Evolutionary conservation across 1,140 invertebrate genomes (phyloP).

Genomic region (Sinonovacula constricta): DNA sequence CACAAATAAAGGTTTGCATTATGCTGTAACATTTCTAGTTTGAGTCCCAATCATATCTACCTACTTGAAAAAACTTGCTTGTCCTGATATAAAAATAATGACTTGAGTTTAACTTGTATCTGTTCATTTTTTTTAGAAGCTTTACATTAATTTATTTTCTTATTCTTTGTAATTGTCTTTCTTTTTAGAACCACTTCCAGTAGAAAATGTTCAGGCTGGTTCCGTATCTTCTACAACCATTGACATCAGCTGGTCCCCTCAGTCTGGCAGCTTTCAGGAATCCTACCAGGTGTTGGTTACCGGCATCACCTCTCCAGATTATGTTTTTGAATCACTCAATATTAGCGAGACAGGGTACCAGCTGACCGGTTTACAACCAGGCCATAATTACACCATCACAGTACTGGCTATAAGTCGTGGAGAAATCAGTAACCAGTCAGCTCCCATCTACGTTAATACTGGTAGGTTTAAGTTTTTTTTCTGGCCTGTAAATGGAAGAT

Average conservation of each 20-base stretch:
- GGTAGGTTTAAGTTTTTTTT: slow-evolving; percentile 8
- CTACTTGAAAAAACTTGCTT: not conserved
- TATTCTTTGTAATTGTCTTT: not conserved
- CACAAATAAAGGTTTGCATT: too few species aligned
- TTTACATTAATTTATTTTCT: not conserved
- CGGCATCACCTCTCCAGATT: slow-evolving; percentile 3
- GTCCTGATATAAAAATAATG: not conserved
- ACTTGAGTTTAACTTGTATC: not conserved
- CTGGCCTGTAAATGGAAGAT: not conserved
- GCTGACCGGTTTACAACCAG: slow-evolving; percentile 6
- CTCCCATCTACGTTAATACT: slow-evolving; percentile 27
- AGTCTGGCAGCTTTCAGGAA: slow-evolving; percentile 40
- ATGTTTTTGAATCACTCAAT: slow-evolving; percentile 1
- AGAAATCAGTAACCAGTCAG: slow-evolving; percentile 20
- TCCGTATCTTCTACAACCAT: slow-evolving; percentile 1
- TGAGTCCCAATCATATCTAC: too few species aligned
- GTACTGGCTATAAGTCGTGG: slow-evolving; percentile 31
- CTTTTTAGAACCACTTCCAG: slow-evolving; percentile 47
- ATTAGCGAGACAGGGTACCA: not conserved
- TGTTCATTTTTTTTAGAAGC: not conserved
- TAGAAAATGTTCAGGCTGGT: slow-evolving; percentile 12
- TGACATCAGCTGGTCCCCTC: slow-evolving; percentile 32
- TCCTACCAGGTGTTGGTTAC: slow-evolving; percentile 22
- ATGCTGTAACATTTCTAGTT: too few species aligned
- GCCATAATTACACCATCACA: slow-evolving; percentile 18